Conservation (phyloP, 2,888 invertebrate genomes). For the Plagiodera versicolora region DNA sequence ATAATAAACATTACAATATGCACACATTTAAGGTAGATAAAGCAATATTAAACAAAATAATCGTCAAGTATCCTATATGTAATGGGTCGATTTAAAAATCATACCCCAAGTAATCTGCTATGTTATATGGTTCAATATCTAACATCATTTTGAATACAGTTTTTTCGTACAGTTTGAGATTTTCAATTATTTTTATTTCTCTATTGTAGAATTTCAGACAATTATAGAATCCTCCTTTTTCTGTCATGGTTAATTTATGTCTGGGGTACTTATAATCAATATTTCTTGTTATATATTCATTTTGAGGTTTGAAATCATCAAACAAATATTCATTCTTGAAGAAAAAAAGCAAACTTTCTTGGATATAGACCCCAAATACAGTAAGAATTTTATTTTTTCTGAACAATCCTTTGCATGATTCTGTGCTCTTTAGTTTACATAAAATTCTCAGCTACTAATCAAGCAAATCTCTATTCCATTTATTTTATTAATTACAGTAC, state of each 20-base stretch:
- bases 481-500: no score
- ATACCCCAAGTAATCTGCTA: not conserved
- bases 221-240: not conserved
- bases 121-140: not conserved
- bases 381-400: constrained; percentile 1
- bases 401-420: not conserved
- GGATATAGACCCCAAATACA: not conserved
- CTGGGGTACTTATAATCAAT: not conserved
- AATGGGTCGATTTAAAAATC: not conserved
- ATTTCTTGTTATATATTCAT: no score
- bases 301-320: not conserved
- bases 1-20: constrained; percentile 2
- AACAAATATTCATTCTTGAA: not conserved
- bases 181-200: not conserved
- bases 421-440: not conserved
- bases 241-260: not conserved
- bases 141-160: not conserved
- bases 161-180: no score
- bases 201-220: constrained; percentile 1
- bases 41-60: not conserved
- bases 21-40: not conserved
- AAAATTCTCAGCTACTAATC: no score
- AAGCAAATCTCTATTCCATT: no score
- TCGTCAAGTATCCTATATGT: no score
- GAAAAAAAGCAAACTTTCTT: constrained; percentile 1